Evolutionary conservation across 2,888 invertebrate genomes (phyloP).

Genomic region (Venustoraphidia nigricollis): DNA sequence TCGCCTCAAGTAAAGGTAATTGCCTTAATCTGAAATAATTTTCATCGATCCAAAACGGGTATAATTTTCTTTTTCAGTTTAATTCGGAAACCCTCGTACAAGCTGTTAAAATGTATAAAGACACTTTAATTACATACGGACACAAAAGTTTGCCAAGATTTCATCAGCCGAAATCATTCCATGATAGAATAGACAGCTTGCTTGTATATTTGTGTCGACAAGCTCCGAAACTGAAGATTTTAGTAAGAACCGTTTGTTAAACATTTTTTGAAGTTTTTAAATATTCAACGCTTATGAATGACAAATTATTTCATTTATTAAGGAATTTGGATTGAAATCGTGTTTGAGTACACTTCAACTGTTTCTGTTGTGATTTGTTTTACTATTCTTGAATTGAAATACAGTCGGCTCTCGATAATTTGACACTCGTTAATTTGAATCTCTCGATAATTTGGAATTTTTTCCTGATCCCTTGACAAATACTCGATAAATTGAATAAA

Average conservation of each 20-base stretch:
- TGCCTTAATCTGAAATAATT: background rate
- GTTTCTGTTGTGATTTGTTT: too few species aligned
- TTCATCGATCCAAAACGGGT: background rate
- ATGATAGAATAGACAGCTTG: conserved; percentile 51
- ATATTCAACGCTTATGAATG: too few species aligned
- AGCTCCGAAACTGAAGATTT: conserved; percentile 48
- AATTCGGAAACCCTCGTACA: conserved; percentile 34
- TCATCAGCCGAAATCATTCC: conserved; percentile 47
- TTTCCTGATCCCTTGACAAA: too few species aligned
- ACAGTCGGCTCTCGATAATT: too few species aligned
- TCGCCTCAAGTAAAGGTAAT: conserved; percentile 42
- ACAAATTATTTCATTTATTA: too few species aligned
- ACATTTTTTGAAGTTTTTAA: too few species aligned
- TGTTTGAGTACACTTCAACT: too few species aligned
- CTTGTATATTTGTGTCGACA: conserved; percentile 48
- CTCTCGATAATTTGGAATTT: too few species aligned
- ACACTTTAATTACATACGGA: conserved; percentile 47
- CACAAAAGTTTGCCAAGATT: conserved; percentile 52
- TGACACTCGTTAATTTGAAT: too few species aligned
- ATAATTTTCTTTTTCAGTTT: conserved; percentile 22
- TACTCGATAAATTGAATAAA: too few species aligned
- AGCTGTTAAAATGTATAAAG: conserved; percentile 43
- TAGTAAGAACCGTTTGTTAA: conserved; percentile 32
- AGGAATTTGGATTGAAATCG: too few species aligned
- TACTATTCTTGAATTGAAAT: too few species aligned